Evolutionary conservation across 2,888 invertebrate species (phyloP), one percentile per base, ranked within the genome.

Genomic region (Drosophila demipolita): DNA sequence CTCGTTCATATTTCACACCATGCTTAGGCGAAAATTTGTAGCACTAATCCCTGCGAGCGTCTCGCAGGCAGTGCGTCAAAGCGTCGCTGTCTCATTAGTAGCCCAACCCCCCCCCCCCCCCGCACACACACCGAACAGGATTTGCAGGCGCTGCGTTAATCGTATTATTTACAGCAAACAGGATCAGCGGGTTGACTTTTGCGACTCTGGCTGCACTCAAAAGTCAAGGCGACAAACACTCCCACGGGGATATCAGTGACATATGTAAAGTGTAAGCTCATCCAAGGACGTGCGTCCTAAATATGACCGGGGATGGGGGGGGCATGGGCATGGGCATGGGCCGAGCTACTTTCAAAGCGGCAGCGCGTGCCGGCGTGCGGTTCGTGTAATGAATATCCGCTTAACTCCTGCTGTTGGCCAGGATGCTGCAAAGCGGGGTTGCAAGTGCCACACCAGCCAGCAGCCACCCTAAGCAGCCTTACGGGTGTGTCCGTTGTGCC

Each of bases 161-260:
- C 93, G 92, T 90, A 93, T 93, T 93, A 93, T 93, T 93, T 93
- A 93, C 93, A 93, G 92, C 92, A 93, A 91, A 85, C 83, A 86
- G 93, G 93, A 93, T 93, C 93, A 85, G 80, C 68, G 85, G 78
- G 83, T 92, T 93, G 92, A 93, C 92, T 92, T 91, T 85, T 75
- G 76, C 68, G 75, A 32, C 20, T 32, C n/a, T 33, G 12, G 15
- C 42, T 42, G 40, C 70, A 65, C 73, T 75, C 77, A 68, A 70
- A 85, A 85, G 85, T 83, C 87, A 86, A 87, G 87, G 79, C 87
- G 81, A 79, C 65, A 84, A 84, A 90, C 92, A 92, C 92, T 93
- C 93, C 93, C 93, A 93, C 93, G 93, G 92, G 93, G 93, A 93
- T 93, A 93, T 92, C 92, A 86, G 82, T 93, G 93, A 93, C 93